Conservation (phyloP, 2,113 vertebrate genomes). For the Equus przewalskii region DNA sequence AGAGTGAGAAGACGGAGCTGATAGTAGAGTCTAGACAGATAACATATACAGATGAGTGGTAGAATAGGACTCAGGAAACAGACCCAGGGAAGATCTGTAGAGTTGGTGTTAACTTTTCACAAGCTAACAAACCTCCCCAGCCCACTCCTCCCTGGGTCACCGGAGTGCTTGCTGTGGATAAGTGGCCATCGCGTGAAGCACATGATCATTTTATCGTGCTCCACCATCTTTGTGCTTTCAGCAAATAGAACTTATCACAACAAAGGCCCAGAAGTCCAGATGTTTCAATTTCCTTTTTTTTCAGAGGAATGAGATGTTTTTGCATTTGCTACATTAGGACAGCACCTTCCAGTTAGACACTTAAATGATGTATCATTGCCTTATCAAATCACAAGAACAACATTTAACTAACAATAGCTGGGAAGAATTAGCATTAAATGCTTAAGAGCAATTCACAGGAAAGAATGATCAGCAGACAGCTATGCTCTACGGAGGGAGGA, state of each 20-base stretch:
- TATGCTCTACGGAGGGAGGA: neutral
- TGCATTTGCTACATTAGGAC: slow-evolving; percentile 54
- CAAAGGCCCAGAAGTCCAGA: slow-evolving; percentile 41
- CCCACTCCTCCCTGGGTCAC: neutral
- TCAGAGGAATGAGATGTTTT: slow-evolving; percentile 45
- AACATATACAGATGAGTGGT: neutral
- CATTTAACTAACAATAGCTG: slow-evolving; percentile 49
- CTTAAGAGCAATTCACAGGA: slow-evolving; percentile 16
- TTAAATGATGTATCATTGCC: slow-evolving; percentile 22
- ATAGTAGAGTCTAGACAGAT: neutral
- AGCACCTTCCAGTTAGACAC: slow-evolving; percentile 21
- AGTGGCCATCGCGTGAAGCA: neutral
- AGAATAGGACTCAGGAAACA: neutral
- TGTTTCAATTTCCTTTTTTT: slow-evolving; percentile 59
- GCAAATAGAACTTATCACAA: slow-evolving; percentile 31
- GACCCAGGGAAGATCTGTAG: neutral
- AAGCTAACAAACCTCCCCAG: neutral
- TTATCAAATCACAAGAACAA: slow-evolving; percentile 67
- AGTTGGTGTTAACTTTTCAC: neutral
- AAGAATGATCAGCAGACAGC: slow-evolving; percentile 1
- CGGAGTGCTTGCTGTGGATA: neutral
- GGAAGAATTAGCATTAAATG: slow-evolving; percentile 36
- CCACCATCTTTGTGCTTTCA: slow-evolving; percentile 14
- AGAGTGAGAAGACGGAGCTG: neutral
- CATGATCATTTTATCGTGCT: neutral